Evolutionary conservation across 2,797 vertebrate genomes (phyloP).

Genomic region (Miichthys miiuy): DNA sequence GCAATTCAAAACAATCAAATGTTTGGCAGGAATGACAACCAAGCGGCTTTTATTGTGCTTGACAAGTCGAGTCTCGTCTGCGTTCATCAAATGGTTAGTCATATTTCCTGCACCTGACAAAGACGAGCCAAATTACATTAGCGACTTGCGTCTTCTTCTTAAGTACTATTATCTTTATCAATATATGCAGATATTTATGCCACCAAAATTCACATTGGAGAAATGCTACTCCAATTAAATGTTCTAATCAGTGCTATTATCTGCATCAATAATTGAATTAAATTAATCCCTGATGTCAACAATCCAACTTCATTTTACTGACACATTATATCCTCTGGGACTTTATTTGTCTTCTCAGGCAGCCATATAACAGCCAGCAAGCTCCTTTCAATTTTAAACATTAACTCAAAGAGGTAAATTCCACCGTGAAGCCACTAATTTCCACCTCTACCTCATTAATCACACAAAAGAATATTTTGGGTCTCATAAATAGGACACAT

Average conservation of each 20-base stretch:
- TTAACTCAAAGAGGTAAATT: not conserved
- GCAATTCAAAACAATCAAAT: slow-evolving; percentile 63
- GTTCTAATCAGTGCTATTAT: not conserved
- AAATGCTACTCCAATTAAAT: not conserved
- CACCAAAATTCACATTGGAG: not conserved
- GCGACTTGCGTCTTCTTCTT: not conserved
- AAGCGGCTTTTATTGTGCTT: slow-evolving; percentile 46
- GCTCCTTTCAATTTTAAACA: not conserved
- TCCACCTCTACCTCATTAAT: too few species aligned
- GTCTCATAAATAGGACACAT: not conserved
- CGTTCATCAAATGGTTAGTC: slow-evolving; percentile 41
- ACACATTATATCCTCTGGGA: not conserved
- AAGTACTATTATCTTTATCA: too few species aligned
- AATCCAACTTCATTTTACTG: not conserved
- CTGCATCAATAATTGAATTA: not conserved
- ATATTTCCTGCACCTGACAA: slow-evolving; percentile 53
- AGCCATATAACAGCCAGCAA: not conserved
- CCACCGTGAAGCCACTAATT: not conserved
- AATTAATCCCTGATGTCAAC: not conserved
- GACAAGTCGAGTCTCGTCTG: slow-evolving; percentile 49
- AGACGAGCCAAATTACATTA: slow-evolving; percentile 14
- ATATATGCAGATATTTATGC: not conserved
- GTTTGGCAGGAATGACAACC: slow-evolving; percentile 41
- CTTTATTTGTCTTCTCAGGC: not conserved
- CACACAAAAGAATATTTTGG: not conserved